Conservation (phyloP, 2,888 invertebrate species). For the Napeogenes sylphis region DNA sequence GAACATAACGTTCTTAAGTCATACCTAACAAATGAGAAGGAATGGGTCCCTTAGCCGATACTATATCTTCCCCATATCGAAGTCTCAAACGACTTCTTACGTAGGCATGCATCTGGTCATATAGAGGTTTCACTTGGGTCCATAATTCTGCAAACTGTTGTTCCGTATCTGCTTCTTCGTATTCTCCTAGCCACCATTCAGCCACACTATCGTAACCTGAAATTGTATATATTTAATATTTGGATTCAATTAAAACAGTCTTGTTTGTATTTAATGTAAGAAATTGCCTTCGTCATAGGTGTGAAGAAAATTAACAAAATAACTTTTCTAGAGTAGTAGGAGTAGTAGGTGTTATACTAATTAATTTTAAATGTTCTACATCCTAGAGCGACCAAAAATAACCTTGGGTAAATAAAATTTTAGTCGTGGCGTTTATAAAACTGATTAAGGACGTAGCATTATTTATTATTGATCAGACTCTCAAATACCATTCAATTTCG, state of each 20-base stretch:
- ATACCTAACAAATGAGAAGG: conserved; percentile 86
- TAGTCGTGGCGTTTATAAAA: too few relatives aligned
- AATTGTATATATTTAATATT: conserved; percentile 16
- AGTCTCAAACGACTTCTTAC: conserved; percentile 82
- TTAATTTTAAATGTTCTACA: too few relatives aligned
- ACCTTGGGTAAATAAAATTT: too few relatives aligned
- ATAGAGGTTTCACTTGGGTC: conserved; percentile 87
- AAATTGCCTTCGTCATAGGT: too few relatives aligned
- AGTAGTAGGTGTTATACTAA: too few relatives aligned
- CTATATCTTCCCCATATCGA: conserved; percentile 82
- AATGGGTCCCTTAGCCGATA: conserved; percentile 82
- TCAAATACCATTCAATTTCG: conserved; percentile 80
- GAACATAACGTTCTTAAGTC: background rate
- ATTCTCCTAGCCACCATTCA: conserved; percentile 83
- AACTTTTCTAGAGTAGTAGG: too few relatives aligned
- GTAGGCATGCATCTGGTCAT: conserved; percentile 89
- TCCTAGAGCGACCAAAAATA: too few relatives aligned
- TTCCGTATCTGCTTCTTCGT: conserved; percentile 83
- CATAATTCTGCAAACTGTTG: conserved; percentile 82
- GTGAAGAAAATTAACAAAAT: too few relatives aligned
- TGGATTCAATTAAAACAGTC: too few relatives aligned
- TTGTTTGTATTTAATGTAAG: too few relatives aligned
- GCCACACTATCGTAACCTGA: conserved; percentile 82
- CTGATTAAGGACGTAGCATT: too few relatives aligned
- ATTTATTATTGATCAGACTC: too few relatives aligned